Base-by-base conservation (phyloP, 2,888 invertebrate genomes). In the Cephus nigrinus region DNA sequence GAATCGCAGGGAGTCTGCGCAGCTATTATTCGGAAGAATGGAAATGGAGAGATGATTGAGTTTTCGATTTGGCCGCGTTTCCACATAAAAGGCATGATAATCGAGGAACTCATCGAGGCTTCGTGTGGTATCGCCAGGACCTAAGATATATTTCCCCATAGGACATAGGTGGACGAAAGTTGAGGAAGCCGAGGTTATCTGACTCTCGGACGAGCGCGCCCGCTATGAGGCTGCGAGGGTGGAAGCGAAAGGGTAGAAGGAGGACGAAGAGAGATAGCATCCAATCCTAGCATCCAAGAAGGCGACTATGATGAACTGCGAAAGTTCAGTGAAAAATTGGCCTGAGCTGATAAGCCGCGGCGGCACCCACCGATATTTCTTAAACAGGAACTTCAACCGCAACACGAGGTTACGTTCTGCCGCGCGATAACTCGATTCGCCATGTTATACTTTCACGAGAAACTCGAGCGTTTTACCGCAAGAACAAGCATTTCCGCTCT, bases 121-220 rank as follows among this genome's bases (percentile, higher is more conserved):
- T 0, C 55, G 9, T 0, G 23, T 9, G 23, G 23, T 23, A 23
- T 55, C 55, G 23, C 23, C 55, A 55, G 55, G 55, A 55, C 9
- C 15, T 23, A 23, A 55, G 55, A 55, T 55, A 55, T 55, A 55
- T 55, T 55, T 55, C 55, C 55, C 9, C 55, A 55, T 23, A 55
- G 23, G 55, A 55, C 55, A 55, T 55, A 55, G 55, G 55, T 55
- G 55, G 55, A 55, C 71, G 71, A 33, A 71, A 71, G 32, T 71
- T 15, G 31, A 31, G 71, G 30, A 23, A 71, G 31, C 71, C 71
- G 71, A 33, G 33, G 71, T 87, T 88, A 88, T 88, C 87, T 80
- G 84, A 82, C 82, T 85, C 85, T 87, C 85, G 84, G 85, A 81
- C 86, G 84, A 85, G 82, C 84, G 86, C 86, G 82, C 85, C 86